Base-by-base conservation (phyloP, 2,888 invertebrate genomes). In the Phasia obesa region DNA sequence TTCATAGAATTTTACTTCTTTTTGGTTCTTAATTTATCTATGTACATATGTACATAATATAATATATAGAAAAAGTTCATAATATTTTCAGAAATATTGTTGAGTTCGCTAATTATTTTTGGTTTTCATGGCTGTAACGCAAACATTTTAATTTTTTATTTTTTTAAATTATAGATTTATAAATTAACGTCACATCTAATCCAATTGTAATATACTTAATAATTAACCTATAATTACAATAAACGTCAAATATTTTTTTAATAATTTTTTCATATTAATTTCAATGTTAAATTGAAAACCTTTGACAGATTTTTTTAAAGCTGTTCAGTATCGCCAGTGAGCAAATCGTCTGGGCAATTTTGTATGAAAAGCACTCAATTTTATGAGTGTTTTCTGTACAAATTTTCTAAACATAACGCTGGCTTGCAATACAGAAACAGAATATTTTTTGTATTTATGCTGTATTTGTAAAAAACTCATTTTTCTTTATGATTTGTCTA, bases 21-120 rank as follows among this genome's bases (percentile, higher is more conserved):
- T 57, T 74, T 84, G 84, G 57, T 85, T 80, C 31, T 42, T 11
- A 60, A 23, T 59, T 55, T 17, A 64, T 84, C 74, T 81, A 78
- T 69, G n/a, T 38, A 38, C 38, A 38, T 38, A 38, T 13, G 13
- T 11, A 38, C 11, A 38, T 11, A 38, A 2, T 38, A 0, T 1
- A 3, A 47, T 84, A 67, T 81, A 84, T 53, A 21, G 76, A 84
- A 67, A 75, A 77, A 81, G 27, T 67, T 67, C 85, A 80, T 59
- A 74, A 65, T 64, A 49, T 51, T 59, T 42, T 59, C 21, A 51
- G n/a, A n/a, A 57, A 31, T 31, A 42, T 49, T 69, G 6, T 62
- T 62, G 53, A 69, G 69, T 60, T 79, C 73, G 65, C 38, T 60
- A 73, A 21, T 15, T 31, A 47, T 31, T 76, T 3, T 35, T 35